Percentiles rank a stretch among this genome's conserved stretches.
These are phyloP conservation scores for Lynx canadensis DNA, from an alignment of 2,113 vertebrate genomes.

Conservation along the genomic window DNA sequence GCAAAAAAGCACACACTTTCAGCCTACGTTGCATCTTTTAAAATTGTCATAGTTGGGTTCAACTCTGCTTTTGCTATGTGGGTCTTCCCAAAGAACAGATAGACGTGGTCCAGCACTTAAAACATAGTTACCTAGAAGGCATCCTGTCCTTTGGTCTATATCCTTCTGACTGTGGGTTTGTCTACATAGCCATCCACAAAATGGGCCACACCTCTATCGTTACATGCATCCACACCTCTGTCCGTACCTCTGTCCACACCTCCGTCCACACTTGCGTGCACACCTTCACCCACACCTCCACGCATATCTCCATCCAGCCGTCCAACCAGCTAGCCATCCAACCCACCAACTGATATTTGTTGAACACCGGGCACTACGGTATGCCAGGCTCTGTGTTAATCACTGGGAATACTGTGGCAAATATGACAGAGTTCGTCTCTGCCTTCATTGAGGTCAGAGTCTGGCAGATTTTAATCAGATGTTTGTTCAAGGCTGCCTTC, in stretches of 20 bases:
- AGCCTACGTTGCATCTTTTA: neutral
- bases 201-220: rapidly evolving
- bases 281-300: neutral
- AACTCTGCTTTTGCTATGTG: neutral
- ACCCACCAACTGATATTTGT: neutral
- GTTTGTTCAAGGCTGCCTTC: neutral
- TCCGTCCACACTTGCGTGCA: neutral
- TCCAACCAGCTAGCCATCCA: neutral
- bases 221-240: rapidly evolving
- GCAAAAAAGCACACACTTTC: neutral
- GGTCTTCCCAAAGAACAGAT: neutral
- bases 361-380: neutral
- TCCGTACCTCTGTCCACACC: neutral
- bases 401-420: neutral
- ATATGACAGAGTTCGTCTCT: neutral
- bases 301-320: neutral
- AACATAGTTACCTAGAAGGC: neutral
- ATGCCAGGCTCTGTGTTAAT: neutral
- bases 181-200: neutral
- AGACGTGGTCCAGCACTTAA: neutral
- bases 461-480: neutral
- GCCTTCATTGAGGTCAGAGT: neutral
- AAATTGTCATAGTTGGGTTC: neutral
- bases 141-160: neutral
- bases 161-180: neutral